Conservation (phyloP, 2,113 vertebrate genomes). For the Alethe diademata region DNA sequence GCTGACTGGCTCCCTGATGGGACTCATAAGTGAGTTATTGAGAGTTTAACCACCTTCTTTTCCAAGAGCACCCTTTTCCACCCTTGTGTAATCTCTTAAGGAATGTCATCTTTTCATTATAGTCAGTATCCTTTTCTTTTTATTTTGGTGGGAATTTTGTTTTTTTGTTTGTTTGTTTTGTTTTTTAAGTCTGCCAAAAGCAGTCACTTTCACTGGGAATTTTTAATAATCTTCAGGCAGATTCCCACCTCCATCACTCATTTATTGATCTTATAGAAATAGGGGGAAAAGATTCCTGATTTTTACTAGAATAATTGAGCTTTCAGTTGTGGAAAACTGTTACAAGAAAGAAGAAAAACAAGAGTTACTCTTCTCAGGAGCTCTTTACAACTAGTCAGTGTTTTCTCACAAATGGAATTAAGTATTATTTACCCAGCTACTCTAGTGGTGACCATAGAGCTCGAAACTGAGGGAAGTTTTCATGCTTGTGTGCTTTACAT, state of each 20-base stretch:
- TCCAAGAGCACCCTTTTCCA: background rate
- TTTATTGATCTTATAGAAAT: background rate
- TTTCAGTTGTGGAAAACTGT: background rate
- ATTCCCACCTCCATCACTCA: background rate
- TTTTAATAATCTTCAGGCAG: background rate
- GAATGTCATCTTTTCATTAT: background rate
- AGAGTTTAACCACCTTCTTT: background rate
- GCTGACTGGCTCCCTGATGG: background rate
- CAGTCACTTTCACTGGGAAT: background rate
- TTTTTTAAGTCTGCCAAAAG: background rate
- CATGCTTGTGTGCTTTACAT: too few species aligned
- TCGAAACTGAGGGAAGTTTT: background rate
- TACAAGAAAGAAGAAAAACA: too few species aligned
- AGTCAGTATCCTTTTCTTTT: background rate
- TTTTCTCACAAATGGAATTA: background rate
- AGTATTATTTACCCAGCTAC: background rate
- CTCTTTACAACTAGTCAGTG: background rate
- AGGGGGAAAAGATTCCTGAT: rapidly evolving
- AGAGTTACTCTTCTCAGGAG: background rate
- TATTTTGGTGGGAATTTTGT: background rate
- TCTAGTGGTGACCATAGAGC: background rate
- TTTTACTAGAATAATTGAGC: background rate
- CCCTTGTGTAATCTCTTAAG: background rate
- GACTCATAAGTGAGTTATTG: background rate
- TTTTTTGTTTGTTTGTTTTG: background rate